These are phyloP conservation scores for Steinernema feltiae DNA, from an alignment of 1,140 invertebrate genomes.

Conservation along the genomic window DNA sequence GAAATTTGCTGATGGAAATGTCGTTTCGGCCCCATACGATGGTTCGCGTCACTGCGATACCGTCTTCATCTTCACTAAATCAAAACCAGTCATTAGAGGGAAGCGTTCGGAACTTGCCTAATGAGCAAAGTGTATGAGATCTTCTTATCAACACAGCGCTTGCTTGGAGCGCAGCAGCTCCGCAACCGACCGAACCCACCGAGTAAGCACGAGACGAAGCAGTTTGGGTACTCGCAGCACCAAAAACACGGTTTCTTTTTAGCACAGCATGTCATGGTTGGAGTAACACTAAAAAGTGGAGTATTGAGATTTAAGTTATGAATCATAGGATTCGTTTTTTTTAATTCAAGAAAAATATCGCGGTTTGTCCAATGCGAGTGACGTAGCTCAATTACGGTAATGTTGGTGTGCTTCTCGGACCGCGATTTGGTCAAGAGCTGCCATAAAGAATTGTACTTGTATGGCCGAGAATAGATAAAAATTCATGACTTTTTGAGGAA, in stretches of 20 bases:
- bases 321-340: too few species aligned
- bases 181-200: not conserved
- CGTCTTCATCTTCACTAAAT: slow-evolving; percentile 6
- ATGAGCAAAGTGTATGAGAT: not conserved
- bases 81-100: not conserved
- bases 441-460: too few species aligned
- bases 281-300: too few species aligned
- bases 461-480: too few species aligned
- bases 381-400: too few species aligned
- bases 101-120: not conserved
- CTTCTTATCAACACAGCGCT: not conserved
- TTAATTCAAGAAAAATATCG: too few species aligned
- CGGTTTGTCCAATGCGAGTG: too few species aligned
- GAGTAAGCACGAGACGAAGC: not conserved
- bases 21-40: not conserved
- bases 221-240: not conserved
- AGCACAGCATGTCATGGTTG: not conserved
- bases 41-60: not conserved
- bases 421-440: too few species aligned
- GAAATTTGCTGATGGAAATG: not conserved
- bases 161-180: not conserved
- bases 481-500: too few species aligned
- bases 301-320: too few species aligned
- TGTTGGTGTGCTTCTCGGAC: too few species aligned
- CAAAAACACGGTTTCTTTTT: not conserved